Evolutionary conservation across 2,797 vertebrate genomes (phyloP), one percentile per base, ranked within the genome.

Genomic region (Acanthurus lineatus): DNA sequence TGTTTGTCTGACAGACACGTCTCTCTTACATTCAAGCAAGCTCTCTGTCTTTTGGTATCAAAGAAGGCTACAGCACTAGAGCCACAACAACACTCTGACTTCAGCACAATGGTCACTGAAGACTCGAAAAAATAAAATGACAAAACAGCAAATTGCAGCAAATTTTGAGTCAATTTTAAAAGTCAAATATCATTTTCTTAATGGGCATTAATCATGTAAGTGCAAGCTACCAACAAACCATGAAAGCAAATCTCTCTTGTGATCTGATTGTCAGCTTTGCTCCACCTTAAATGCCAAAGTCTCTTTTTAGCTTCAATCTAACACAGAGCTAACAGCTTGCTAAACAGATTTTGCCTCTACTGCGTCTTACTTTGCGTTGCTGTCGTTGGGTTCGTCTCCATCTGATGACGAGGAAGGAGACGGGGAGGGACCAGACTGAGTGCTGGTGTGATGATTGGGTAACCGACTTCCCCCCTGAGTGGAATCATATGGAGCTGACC

Each of bases 371-470:
- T 97, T 96, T 86, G 96, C 89, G 73, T 92, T 96, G 86, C 91
- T 93, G 91, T 97, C 95, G 51, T 96, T 97, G 88, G 96, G 95
- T 72, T 97, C 97, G 52, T 98, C 97, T 90, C 94, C 96, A 73
- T 97, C 97, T 6, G 96, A 97, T 67, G 97, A 97, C 0, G 97
- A 97, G 16, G 97, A 97, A 4, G 96, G 96, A 25, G 96, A 97
- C 12, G 97, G 93, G 73, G 96, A 94, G 44, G 95, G 92, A 64
- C 96, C 96, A 58, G 96, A 94, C 85, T 95, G 95, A 73, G 92
- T 70, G 83, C 84, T 85, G 42, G 92, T 70, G 89, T 96, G 94
- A 83, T 97, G 96, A 91, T 96, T 96, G 85, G 94, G 96, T 88
- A 96, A 85, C 87, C 96, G 91, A 75, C 59, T 92, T 72, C 96